These are phyloP conservation scores for Oryctolagus cuniculus DNA, from an alignment of 2,113 vertebrate genomes.

Conservation along the genomic window mOryCun1.1 NC_091444.1:25094001-25094500, in stretches of 20 bases:
- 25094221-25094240: neutral
- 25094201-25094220: neutral
- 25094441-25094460: neutral
- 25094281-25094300: neutral
- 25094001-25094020: neutral
- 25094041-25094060: neutral
- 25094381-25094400: neutral
- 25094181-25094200: slow-evolving; percentile 3
- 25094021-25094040: slow-evolving; percentile 9
- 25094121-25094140: neutral
- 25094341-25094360: slow-evolving; percentile 26
- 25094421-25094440: neutral
- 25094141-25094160: neutral
- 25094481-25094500: neutral
- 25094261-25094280: neutral
- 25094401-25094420: neutral
- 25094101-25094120: neutral
- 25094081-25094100: neutral
- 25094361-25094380: neutral
- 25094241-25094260: neutral
- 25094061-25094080: neutral
- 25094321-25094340: neutral
- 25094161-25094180: neutral
- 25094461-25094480: neutral
- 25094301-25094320: neutral